Evolutionary conservation across 1,140 invertebrate species (phyloP).

Genomic region (Formica exsecta): DNA sequence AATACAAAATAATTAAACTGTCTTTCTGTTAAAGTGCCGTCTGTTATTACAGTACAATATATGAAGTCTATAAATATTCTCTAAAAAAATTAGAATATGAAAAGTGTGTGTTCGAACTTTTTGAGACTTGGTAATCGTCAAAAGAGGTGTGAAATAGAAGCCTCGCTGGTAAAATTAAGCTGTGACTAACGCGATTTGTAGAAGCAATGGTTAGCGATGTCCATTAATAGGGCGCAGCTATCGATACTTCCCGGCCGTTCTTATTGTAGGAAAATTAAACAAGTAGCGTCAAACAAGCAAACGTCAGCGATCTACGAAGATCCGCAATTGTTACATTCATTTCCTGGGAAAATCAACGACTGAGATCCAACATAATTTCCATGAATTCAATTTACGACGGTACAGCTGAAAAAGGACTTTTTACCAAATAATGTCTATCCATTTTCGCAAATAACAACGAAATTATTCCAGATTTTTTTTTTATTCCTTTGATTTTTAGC

Average conservation of each 20-base stretch:
- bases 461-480: background rate
- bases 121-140: background rate
- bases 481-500: background rate
- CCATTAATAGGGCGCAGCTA: constrained; percentile 15
- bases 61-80: too few species aligned
- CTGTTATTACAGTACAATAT: background rate
- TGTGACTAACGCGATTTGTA: constrained; percentile 27
- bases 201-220: background rate
- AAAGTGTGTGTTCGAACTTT: background rate
- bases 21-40: background rate
- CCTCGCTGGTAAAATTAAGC: constrained; percentile 27
- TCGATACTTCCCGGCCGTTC: background rate
- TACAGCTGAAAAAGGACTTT: background rate
- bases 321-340: background rate
- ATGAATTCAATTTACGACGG: background rate
- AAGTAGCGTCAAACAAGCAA: background rate
- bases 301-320: background rate
- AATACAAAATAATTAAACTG: background rate
- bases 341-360: background rate
- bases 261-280: constrained; percentile 8
- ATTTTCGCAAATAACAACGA: background rate
- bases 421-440: background rate
- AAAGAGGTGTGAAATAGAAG: background rate
- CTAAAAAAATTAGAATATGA: background rate
- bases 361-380: background rate